Percentiles rank a stretch among this genome's conserved stretches.
These are phyloP conservation scores for Mya arenaria DNA, from an alignment of 1,140 invertebrate genomes.

Conservation along the genomic window DNA sequence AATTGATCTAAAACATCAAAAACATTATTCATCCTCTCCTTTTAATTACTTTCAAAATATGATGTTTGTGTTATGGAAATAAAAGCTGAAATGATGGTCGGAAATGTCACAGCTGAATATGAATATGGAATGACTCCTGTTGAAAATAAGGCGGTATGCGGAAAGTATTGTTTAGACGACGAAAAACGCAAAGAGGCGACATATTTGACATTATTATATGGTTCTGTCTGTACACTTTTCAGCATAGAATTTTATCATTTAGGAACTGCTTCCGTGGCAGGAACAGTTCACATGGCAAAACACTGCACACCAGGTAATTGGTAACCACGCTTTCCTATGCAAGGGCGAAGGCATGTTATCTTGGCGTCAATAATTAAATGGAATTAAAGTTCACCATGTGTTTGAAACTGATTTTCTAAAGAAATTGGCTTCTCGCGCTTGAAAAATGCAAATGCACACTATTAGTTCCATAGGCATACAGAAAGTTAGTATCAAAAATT, in stretches of 20 bases:
- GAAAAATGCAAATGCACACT: too few relatives aligned
- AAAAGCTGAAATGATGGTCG: not conserved
- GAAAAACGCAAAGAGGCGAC: not conserved
- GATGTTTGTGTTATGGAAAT: not conserved
- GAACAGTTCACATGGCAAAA: not conserved
- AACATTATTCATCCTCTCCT: too few relatives aligned
- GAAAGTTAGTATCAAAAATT: too few relatives aligned
- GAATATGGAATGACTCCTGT: too few relatives aligned
- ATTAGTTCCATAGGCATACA: too few relatives aligned
- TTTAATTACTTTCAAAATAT: slow-evolving; percentile 4
- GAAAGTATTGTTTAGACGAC: not conserved
- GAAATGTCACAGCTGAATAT: not conserved
- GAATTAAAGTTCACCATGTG: not conserved
- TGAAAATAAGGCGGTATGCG: not conserved
- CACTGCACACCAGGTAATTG: not conserved
- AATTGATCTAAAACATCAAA: too few relatives aligned
- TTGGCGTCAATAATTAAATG: not conserved
- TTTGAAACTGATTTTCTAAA: too few relatives aligned
- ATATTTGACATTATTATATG: not conserved
- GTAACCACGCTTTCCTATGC: not conserved
- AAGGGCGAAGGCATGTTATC: not conserved
- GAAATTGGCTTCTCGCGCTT: too few relatives aligned
- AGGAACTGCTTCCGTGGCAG: not conserved
- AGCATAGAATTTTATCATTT: not conserved
- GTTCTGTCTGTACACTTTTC: not conserved